These are phyloP conservation scores for Raphicerus campestris DNA, from an alignment of 2,113 vertebrate species.

Conservation along the genomic window DNA sequence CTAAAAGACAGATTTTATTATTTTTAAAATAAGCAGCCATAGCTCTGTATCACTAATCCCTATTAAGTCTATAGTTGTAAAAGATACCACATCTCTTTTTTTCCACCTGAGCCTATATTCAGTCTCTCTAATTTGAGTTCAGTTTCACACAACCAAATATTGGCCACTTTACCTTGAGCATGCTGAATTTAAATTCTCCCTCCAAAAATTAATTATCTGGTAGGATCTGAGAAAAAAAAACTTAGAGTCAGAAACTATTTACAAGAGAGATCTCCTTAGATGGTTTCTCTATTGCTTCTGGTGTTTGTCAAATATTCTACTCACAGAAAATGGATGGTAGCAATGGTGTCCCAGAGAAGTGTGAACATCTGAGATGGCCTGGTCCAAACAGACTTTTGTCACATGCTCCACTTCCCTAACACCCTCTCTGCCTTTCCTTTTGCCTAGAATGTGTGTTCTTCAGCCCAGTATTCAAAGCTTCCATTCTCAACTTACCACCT, in stretches of 20 bases:
- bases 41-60: not conserved
- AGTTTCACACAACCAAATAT: not conserved
- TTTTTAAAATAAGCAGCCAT: slow-evolving; percentile 22
- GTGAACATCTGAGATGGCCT: not conserved
- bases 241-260: not conserved
- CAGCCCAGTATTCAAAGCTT: not conserved
- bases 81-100: not conserved
- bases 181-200: not conserved
- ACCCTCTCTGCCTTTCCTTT: not conserved
- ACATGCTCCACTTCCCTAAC: not conserved
- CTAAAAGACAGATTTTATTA: not conserved
- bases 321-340: not conserved
- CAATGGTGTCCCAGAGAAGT: not conserved
- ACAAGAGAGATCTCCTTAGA: not conserved
- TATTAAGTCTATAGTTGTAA: not conserved
- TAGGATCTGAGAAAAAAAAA: not conserved
- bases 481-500: not conserved
- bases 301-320: not conserved
- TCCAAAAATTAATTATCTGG: not conserved
- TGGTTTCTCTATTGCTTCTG: not conserved
- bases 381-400: not conserved
- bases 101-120: not conserved
- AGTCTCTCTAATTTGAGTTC: not conserved
- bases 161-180: not conserved
- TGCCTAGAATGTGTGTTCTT: not conserved